Percentiles rank a stretch among this genome's conserved stretches.
Evolutionary conservation across 1,140 invertebrate genomes (phyloP).

Genomic region (Himalopsyche phryganea): DNA sequence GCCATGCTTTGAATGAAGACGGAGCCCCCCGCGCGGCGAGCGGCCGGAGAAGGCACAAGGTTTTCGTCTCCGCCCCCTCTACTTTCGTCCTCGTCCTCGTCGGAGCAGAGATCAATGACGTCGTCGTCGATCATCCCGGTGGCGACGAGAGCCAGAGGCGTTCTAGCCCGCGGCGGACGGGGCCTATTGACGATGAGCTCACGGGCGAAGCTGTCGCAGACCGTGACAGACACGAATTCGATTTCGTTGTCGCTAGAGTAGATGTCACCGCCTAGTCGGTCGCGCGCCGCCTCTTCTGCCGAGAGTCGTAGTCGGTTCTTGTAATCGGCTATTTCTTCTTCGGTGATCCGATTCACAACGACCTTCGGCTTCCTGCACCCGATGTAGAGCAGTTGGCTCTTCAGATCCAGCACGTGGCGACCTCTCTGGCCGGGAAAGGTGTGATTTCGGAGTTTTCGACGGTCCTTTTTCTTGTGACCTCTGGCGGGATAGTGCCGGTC

Average conservation of each 20-base stretch:
- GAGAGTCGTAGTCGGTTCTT: constrained; percentile 1
- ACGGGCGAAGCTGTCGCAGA: neutral
- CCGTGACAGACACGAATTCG: constrained; percentile 27
- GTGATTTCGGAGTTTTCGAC: constrained; percentile 33
- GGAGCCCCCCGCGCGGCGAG: constrained; percentile 10
- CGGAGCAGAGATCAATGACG: constrained; percentile 53
- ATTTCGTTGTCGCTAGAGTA: constrained; percentile 15
- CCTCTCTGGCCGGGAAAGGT: constrained; percentile 45
- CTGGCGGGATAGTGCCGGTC: no score
- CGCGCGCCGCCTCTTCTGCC: neutral
- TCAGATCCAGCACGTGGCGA: constrained; percentile 46
- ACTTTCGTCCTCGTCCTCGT: constrained; percentile 47
- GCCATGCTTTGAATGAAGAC: neutral
- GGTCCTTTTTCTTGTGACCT: no score
- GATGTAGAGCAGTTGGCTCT: constrained; percentile 45
- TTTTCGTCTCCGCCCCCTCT: constrained; percentile 44
- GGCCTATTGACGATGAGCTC: neutral
- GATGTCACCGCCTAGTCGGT: neutral
- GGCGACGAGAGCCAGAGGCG: neutral
- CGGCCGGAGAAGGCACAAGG: constrained; percentile 38
- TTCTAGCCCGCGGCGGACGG: neutral
- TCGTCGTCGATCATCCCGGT: constrained; percentile 34
- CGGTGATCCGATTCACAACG: constrained; percentile 40
- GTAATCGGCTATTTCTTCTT: constrained; percentile 15
- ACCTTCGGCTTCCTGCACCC: constrained; percentile 45